phyloP scores from a whole-genome alignment of 2,888 invertebrate species.

The Hirtodrosophila confusa region DNA sequence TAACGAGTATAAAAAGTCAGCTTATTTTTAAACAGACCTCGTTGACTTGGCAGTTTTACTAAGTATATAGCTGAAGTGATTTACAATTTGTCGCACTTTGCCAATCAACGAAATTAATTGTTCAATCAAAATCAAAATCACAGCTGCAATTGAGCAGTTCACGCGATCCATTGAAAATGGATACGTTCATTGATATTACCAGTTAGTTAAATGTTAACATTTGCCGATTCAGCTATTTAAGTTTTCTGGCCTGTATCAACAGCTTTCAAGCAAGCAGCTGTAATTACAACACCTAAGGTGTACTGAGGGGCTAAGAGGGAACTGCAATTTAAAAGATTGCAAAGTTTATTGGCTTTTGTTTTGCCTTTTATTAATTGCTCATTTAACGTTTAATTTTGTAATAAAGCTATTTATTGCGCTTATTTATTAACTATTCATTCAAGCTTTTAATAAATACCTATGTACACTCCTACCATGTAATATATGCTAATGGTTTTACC shows the following conservation, averaged over 20 bases:
- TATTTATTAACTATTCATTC: constrained; percentile 16
- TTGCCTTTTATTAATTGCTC: constrained; percentile 18
- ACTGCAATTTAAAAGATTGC: neutral
- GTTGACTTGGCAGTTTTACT: constrained; percentile 54
- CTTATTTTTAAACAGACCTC: neutral
- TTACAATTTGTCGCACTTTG: constrained; percentile 59
- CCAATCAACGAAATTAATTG: constrained; percentile 20
- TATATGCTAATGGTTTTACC: constrained; percentile 7
- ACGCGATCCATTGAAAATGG: constrained; percentile 8
- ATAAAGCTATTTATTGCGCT: neutral
- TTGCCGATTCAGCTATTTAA: neutral
- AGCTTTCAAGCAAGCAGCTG: neutral
- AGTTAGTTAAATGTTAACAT: constrained; percentile 22
- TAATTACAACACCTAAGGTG: constrained; percentile 1
- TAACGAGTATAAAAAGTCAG: too few relatives aligned
- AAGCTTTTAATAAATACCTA: constrained; percentile 9
- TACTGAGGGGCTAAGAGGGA: too few relatives aligned
- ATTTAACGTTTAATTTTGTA: neutral
- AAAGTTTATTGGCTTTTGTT: constrained; percentile 29
- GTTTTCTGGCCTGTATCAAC: too few relatives aligned
- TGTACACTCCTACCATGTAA: constrained; percentile 15
- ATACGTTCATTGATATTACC: constrained; percentile 10
- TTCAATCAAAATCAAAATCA: constrained; percentile 9
- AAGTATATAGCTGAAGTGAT: constrained; percentile 48
- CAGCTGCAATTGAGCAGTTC: constrained; percentile 25